Evolutionary conservation across 2,797 vertebrate genomes (phyloP).

Genomic region (Pangasius macronema): DNA sequence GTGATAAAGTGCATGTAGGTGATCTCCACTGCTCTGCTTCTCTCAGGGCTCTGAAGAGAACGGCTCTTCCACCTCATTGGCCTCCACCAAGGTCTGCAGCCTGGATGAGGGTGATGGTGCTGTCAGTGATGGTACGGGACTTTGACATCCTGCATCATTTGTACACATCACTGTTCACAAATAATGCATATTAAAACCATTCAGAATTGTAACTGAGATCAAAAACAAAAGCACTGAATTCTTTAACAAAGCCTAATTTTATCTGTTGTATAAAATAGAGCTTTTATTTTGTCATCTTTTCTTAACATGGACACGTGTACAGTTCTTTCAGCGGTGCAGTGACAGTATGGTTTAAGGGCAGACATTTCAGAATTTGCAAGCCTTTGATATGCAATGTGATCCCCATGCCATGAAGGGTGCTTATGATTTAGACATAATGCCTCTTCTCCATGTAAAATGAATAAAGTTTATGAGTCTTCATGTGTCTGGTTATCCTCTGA

Average conservation of each 20-base stretch:
- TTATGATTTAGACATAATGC: constrained; percentile 2
- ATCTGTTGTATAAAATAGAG: background rate
- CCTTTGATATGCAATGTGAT: background rate
- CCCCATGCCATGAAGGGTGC: background rate
- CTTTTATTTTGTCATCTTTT: background rate
- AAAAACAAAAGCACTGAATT: background rate
- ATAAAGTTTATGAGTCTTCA: background rate
- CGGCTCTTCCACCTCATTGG: constrained; percentile 92
- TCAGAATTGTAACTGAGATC: background rate
- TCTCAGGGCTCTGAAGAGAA: constrained; percentile 90
- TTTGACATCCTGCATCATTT: background rate
- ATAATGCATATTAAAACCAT: background rate
- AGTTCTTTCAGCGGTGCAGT: background rate
- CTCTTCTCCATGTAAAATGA: background rate
- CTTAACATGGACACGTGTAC: background rate
- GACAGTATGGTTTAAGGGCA: background rate
- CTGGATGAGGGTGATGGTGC: constrained; percentile 92
- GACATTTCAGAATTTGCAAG: background rate
- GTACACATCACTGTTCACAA: background rate
- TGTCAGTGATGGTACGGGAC: constrained; percentile 79
- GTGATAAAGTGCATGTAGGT: background rate
- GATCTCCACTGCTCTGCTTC: constrained; percentile 12
- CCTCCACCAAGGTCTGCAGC: constrained; percentile 96
- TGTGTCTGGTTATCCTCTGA: constrained; percentile 26
- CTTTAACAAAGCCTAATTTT: background rate